Evolutionary conservation across 2,888 invertebrate genomes (phyloP).

Genomic region (Chrysotoxum bicinctum): DNA sequence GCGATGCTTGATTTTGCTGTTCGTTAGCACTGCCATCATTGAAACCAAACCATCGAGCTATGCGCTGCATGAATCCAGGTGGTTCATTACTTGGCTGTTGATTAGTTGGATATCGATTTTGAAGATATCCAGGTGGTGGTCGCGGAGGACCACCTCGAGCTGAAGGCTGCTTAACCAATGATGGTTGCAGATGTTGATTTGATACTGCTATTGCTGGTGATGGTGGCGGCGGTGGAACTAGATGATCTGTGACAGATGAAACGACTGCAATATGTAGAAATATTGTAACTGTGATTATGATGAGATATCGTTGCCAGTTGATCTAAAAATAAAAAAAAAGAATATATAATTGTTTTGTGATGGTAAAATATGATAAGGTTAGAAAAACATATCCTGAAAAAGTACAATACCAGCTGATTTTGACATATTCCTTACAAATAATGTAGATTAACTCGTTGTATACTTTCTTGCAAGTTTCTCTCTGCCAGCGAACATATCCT

Average conservation of each 20-base stretch:
- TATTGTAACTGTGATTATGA: constrained; percentile 27
- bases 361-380: too few species aligned
- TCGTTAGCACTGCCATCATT: constrained; percentile 75
- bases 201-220: constrained; percentile 19
- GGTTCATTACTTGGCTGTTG: constrained; percentile 59
- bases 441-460: too few species aligned
- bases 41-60: constrained; percentile 81
- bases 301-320: constrained; percentile 18
- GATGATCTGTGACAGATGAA: constrained; percentile 77
- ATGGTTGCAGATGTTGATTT: constrained; percentile 51
- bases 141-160: constrained; percentile 33
- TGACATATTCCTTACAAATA: too few species aligned
- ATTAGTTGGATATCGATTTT: constrained; percentile 28
- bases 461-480: too few species aligned
- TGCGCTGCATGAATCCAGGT: constrained; percentile 80
- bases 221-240: constrained; percentile 78
- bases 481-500: too few species aligned
- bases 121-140: constrained; percentile 26
- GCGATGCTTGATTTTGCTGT: constrained; percentile 75
- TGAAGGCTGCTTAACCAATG: constrained; percentile 45
- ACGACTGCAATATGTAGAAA: constrained; percentile 33
- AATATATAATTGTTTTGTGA: too few species aligned
- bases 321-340: constrained; percentile 34
- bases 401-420: too few species aligned
- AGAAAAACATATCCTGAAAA: too few species aligned